A percentile compares a stretch with the other conserved stretches of the same genome.
Conservation (phyloP, 2,113 vertebrate species). For the Lepisosteus osseus region DNA sequence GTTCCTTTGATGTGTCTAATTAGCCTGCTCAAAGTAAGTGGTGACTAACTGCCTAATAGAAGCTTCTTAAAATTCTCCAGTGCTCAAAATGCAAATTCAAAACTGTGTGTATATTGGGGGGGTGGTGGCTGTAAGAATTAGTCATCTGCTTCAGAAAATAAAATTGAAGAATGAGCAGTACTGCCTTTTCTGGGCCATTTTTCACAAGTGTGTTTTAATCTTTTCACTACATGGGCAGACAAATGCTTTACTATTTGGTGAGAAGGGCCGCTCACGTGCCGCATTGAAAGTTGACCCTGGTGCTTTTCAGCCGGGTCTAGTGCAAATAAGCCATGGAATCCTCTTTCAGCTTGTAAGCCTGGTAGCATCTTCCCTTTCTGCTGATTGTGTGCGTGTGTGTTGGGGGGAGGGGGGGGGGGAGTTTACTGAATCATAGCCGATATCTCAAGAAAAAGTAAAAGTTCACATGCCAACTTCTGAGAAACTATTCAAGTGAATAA, state of each 20-base stretch:
- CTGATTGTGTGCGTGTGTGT: too few relatives aligned
- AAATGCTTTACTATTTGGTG: neutral
- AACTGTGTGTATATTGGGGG: constrained; percentile 4
- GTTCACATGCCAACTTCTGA: too few relatives aligned
- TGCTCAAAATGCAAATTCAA: constrained; percentile 25
- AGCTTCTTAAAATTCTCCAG: constrained; percentile 19
- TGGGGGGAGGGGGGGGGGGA: too few relatives aligned
- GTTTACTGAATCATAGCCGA: too few relatives aligned
- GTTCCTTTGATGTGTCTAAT: constrained; percentile 75
- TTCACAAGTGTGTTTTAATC: constrained; percentile 8
- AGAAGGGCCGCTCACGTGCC: neutral
- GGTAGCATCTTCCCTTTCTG: too few relatives aligned
- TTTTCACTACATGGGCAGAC: neutral
- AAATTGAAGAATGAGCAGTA: too few relatives aligned
- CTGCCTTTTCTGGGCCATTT: neutral
- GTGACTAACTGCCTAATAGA: constrained; percentile 50
- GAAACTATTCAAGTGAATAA: too few relatives aligned
- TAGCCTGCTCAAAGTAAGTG: constrained; percentile 56
- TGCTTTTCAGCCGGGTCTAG: constrained; percentile 10
- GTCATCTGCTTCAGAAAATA: too few relatives aligned
- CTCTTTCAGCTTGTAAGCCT: neutral
- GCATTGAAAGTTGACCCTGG: constrained; percentile 6
- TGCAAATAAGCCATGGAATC: neutral
- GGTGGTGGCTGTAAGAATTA: neutral
- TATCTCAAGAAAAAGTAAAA: too few relatives aligned